Percentiles rank a stretch among this genome's conserved stretches.
phyloP scores from a whole-genome alignment of 2,888 invertebrate genomes.

The Junonia oenone region DNA sequence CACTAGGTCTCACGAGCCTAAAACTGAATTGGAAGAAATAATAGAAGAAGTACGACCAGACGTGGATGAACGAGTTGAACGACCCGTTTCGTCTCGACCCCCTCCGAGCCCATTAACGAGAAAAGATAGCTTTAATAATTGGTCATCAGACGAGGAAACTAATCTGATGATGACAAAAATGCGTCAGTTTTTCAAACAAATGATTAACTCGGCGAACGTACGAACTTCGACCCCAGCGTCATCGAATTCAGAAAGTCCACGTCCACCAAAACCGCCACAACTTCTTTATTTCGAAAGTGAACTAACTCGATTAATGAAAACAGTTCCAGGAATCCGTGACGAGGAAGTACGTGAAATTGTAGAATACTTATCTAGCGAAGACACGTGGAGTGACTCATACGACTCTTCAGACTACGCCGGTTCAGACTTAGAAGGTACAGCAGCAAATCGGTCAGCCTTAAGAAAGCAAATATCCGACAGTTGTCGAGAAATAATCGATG shows the following conservation, averaged over 20 bases:
- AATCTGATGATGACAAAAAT: conserved; percentile 97
- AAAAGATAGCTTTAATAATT: conserved; percentile 95
- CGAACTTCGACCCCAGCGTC: conserved; percentile 74
- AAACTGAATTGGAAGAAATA: conserved; percentile 80
- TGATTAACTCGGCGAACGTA: conserved; percentile 85
- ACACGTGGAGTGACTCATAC: conserved; percentile 96
- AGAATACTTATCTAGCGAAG: conserved; percentile 94
- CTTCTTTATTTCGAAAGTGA: conserved; percentile 94
- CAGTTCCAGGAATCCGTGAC: conserved; percentile 93
- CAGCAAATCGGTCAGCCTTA: conserved; percentile 83
- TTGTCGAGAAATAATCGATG: conserved; percentile 92
- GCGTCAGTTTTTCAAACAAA: conserved; percentile 94
- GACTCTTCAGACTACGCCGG: conserved; percentile 95
- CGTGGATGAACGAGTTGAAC: conserved; percentile 67
- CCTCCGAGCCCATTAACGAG: conserved; percentile 83
- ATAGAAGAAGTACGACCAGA: conserved; percentile 80
- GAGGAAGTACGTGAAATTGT: conserved; percentile 95
- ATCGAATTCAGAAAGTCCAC: conserved; percentile 79
- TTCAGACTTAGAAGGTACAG: conserved; percentile 88
- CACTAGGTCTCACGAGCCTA: conserved; percentile 72
- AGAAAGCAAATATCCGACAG: conserved; percentile 93
- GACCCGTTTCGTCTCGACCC: conserved; percentile 73
- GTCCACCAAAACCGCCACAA: conserved; percentile 89
- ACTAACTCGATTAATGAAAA: conserved; percentile 93
- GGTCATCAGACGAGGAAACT: conserved; percentile 96